Evolutionary conservation across 2,888 invertebrate genomes (phyloP).

Genomic region (Drosophila nr. perissopoda): DNA sequence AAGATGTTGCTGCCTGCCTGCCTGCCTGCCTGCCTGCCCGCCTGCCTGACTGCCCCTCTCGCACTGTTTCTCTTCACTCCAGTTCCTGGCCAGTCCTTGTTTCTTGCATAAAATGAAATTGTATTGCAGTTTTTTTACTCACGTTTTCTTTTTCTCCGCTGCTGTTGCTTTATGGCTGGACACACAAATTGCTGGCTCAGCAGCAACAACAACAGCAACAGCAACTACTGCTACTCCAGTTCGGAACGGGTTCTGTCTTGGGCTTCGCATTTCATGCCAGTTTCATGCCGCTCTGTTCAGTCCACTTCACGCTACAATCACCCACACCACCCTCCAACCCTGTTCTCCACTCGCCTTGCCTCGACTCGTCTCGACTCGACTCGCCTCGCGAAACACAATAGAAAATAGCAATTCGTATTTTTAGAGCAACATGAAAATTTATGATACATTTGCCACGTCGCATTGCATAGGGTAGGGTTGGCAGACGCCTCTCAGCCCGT

Average conservation of each 20-base stretch:
- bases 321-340: neutral
- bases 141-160: slow-evolving; percentile 16
- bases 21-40: neutral
- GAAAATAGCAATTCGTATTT: slow-evolving; percentile 77
- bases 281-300: slow-evolving; percentile 57
- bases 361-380: neutral
- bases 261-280: slow-evolving; percentile 73
- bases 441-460: slow-evolving; percentile 70
- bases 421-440: slow-evolving; percentile 78
- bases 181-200: slow-evolving; percentile 74
- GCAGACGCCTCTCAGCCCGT: slow-evolving; percentile 34
- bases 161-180: slow-evolving; percentile 75
- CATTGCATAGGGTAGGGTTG: slow-evolving; percentile 3
- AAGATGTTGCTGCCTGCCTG: slow-evolving; percentile 56
- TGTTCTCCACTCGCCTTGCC: neutral
- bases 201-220: slow-evolving; percentile 28
- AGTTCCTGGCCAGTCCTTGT: slow-evolving; percentile 62
- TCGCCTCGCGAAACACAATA: slow-evolving; percentile 57
- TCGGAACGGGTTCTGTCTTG: slow-evolving; percentile 63
- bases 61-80: slow-evolving; percentile 26
- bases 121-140: slow-evolving; percentile 67
- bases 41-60: neutral
- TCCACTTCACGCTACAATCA: slow-evolving; percentile 12
- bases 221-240: slow-evolving; percentile 42
- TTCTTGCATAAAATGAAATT: slow-evolving; percentile 79